Conservation (phyloP, 2,797 vertebrate genomes). For the Acrossocheilus wenchowensis region DNA sequence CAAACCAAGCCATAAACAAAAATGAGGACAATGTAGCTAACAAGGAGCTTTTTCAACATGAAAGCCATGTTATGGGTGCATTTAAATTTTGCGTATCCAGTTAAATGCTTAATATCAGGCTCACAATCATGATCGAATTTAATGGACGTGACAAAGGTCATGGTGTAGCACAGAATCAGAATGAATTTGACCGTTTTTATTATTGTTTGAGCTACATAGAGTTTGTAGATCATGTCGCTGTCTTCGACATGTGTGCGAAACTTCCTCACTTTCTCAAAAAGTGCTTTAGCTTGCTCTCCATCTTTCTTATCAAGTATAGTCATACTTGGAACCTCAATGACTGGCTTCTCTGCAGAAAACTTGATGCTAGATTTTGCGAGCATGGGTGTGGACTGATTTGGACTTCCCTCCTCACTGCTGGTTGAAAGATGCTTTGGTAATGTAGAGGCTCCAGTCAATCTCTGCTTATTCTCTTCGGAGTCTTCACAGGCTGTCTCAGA, state of each 20-base stretch:
- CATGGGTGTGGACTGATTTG: constrained; percentile 90
- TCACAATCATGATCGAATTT: constrained; percentile 91
- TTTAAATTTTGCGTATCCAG: constrained; percentile 90
- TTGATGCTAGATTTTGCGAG: constrained; percentile 91
- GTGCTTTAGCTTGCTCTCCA: constrained; percentile 96
- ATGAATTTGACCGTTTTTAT: constrained; percentile 98
- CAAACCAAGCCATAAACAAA: constrained; percentile 95
- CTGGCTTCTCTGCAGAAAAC: constrained; percentile 93
- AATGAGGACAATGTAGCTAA: constrained; percentile 96
- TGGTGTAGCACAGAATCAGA: constrained; percentile 95
- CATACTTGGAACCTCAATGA: constrained; percentile 93
- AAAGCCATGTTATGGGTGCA: constrained; percentile 99
- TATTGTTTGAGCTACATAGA: constrained; percentile 94
- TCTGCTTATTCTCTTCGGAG: constrained; percentile 96
- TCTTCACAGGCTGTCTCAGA: constrained; percentile 98
- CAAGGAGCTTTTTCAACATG: constrained; percentile 95
- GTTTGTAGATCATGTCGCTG: constrained; percentile 96
- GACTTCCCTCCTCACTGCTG: constrained; percentile 95
- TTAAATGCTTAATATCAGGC: constrained; percentile 93
- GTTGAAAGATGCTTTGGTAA: constrained; percentile 94
- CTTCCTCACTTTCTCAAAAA: constrained; percentile 97
- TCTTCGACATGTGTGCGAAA: constrained; percentile 97
- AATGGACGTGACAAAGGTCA: constrained; percentile 94
- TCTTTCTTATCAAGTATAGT: constrained; percentile 99
- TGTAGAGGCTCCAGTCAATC: constrained; percentile 88